Evolutionary conservation across 1,140 invertebrate genomes (phyloP).

Genomic region (Eupristina koningsbergeri): DNA sequence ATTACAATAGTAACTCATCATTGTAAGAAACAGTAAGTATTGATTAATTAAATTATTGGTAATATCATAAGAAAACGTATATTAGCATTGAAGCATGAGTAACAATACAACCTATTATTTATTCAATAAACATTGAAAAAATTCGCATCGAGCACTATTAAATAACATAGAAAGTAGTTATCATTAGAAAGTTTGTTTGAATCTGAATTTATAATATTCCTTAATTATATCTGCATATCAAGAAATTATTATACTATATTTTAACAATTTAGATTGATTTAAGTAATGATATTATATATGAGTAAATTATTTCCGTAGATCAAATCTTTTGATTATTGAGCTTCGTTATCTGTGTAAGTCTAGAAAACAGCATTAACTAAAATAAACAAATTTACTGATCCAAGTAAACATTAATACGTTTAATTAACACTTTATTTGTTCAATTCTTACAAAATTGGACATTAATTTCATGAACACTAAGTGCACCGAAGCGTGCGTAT

Average conservation of each 20-base stretch:
- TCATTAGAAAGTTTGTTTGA: slow-evolving; percentile 10
- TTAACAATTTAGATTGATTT: background rate
- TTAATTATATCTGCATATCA: background rate
- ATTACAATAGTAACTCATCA: background rate
- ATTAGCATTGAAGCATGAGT: background rate
- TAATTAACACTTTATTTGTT: too few relatives aligned
- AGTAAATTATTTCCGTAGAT: background rate
- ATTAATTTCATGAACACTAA: too few relatives aligned
- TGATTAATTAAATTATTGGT: background rate
- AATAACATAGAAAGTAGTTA: slow-evolving; percentile 18
- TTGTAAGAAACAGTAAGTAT: background rate
- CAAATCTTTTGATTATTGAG: background rate
- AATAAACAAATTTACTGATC: too few relatives aligned
- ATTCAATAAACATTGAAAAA: background rate
- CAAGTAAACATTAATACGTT: too few relatives aligned
- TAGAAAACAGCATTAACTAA: too few relatives aligned
- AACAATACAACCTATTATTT: background rate
- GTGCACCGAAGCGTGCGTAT: background rate
- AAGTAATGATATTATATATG: background rate
- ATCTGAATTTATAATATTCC: background rate
- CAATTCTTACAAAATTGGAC: too few relatives aligned
- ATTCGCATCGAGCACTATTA: background rate
- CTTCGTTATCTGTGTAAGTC: too few relatives aligned
- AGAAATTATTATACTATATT: background rate
- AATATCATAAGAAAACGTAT: background rate